These are phyloP conservation scores for Corythornis vintsioides DNA, from an alignment of 2,113 vertebrate genomes.

Conservation along the genomic window DNA sequence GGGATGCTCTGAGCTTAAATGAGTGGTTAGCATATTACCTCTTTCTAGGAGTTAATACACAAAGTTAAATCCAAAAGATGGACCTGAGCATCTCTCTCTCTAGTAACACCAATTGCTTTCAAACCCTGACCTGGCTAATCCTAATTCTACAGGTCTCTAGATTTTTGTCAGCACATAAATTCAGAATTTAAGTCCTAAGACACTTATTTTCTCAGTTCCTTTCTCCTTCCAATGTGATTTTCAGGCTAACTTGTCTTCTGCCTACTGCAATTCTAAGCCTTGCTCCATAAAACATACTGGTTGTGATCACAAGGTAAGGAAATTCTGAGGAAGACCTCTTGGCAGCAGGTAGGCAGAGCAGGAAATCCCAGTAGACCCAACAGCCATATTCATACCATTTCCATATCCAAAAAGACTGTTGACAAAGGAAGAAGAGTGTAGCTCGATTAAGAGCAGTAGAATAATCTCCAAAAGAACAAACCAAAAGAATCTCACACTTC, in stretches of 20 bases:
- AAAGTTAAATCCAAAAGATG: not conserved
- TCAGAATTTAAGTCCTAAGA: not conserved
- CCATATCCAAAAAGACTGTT: not conserved
- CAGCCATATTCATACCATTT: not conserved
- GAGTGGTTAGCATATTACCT: conserved; percentile 8
- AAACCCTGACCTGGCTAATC: not conserved
- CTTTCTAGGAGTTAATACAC: conserved; percentile 28
- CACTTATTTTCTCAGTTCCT: not conserved
- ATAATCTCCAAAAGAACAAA: not conserved
- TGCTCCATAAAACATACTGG: not conserved
- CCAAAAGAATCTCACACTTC: not conserved
- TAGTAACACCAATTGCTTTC: not conserved
- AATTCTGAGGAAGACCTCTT: not conserved
- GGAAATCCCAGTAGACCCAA: not conserved
- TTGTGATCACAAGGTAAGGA: not conserved
- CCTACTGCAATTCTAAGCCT: not conserved
- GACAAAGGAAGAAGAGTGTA: not conserved
- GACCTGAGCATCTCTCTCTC: not conserved
- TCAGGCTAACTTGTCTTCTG: not conserved
- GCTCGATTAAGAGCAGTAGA: not conserved
- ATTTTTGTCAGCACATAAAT: not conserved
- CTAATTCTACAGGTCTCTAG: not conserved
- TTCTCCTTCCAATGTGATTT: not conserved
- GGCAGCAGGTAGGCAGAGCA: not conserved
- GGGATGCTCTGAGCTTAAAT: conserved; percentile 33